Evolutionary conservation across 1,140 invertebrate species (phyloP).

Genomic region (Heliconius nattereri): DNA sequence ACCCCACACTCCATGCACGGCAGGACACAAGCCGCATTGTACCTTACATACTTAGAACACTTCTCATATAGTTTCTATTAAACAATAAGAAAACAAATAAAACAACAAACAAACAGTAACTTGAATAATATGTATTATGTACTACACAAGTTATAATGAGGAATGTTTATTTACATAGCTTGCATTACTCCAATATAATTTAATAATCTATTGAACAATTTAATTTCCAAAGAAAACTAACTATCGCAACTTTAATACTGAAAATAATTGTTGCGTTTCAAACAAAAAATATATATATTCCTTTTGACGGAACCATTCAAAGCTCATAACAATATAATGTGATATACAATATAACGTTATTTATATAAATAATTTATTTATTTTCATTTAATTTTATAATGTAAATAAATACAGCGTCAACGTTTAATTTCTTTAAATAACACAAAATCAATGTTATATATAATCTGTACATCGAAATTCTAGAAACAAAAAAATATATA

Average conservation of each 20-base stretch:
- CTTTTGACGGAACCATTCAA: slow-evolving; percentile 40
- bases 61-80: too few species aligned
- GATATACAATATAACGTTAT: neutral
- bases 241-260: slow-evolving; percentile 76
- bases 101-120: slow-evolving; percentile 73
- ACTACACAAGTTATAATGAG: slow-evolving; percentile 79
- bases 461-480: slow-evolving; percentile 58
- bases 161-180: slow-evolving; percentile 80
- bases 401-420: slow-evolving; percentile 43
- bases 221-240: slow-evolving; percentile 46
- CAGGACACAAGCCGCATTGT: too few species aligned
- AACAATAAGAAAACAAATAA: slow-evolving; percentile 44
- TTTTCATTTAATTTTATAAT: slow-evolving; percentile 40
- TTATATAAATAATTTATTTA: slow-evolving; percentile 32
- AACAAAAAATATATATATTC: slow-evolving; percentile 34
- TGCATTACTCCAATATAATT: slow-evolving; percentile 68
- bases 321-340: slow-evolving; percentile 36
- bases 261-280: slow-evolving; percentile 60
- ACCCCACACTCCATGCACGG: too few species aligned
- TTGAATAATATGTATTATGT: slow-evolving; percentile 81
- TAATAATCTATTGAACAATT: slow-evolving; percentile 53
- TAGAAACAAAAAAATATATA: slow-evolving; percentile 49
- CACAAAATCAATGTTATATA: slow-evolving; percentile 39
- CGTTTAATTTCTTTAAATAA: slow-evolving; percentile 32
- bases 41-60: too few species aligned